Base-by-base conservation (phyloP, 1,140 invertebrate genomes). In the Tetraneura akinire region DNA sequence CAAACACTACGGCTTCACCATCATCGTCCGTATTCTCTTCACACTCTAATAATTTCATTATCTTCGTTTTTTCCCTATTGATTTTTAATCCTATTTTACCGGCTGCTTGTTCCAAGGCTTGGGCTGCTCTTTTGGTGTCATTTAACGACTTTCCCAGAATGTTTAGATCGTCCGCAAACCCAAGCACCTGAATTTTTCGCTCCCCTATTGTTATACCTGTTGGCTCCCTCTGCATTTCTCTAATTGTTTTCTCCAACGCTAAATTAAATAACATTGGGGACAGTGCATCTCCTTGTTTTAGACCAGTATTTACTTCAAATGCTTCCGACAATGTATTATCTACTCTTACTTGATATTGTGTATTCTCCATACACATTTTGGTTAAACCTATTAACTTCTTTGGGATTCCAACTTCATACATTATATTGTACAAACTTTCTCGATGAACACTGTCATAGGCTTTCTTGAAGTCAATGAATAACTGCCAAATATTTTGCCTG, bases 81-180 rank as follows among this genome's bases (percentile, higher is more conserved):
- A n/a, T n/a, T n/a, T n/a, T 16, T 51, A 51, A 51, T 51, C 49
- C 1, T 51, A 51, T 5, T 51, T 51, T n/a, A 18, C 14, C 49
- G 3, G 18, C 49, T 16, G 49, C 23, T 66, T 66, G 14, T 37
- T 66, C 16, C 29, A 66, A 66, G 4, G 8, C 29, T 37, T 37
- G 62, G 13, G 29, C 14, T 32, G 29, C 42, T n/a, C 14, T 70
- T 49, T 49, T 70, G 10, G 21, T 26, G 9, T 26, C n/a, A 26
- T 49, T 47, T 45, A 47, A 37, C 4, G 62, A 66, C 0, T 10
- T 9, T 47, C 32, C 8, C 29, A 29, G n/a, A 18, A 71, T 37
- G 10, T 55, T 55, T 74, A 53, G 14, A 32, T 74, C 49, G 10
- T 74, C 70, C 18, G 49, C 49, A 74, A 55, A 74, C 29, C 18